Evolutionary conservation across 2,797 vertebrate species (phyloP), one percentile per base, ranked within the genome.

Genomic region (Malacoctenus gilli): DNA sequence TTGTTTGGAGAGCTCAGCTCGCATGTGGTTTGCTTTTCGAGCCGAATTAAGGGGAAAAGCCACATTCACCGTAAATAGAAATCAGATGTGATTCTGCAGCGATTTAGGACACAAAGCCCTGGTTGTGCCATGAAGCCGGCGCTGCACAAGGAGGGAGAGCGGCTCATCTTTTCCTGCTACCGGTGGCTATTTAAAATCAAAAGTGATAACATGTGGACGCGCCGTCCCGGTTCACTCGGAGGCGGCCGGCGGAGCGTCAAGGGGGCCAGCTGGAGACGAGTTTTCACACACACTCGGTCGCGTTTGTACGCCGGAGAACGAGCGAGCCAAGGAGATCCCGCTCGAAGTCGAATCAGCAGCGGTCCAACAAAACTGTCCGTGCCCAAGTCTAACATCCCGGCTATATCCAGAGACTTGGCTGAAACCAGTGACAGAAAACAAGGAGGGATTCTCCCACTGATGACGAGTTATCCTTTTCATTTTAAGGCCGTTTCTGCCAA

Each of bases 81-180:
- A 37, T 68, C 77, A 77, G 57, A 69, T 73, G 67, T 64, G 51
- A 63, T 52, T 30, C 58, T 57, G 40, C 38, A 59, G 31, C 46
- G 48, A 68, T 62, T 75, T 58, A 57, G 14, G 19, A 23, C 15
- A 44, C 30, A 39, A 43, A 14, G 5, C 0, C 20, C 54, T n/a
- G 56, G 51, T 50, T 52, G 43, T 30, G 36, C 19, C 58, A n/a
- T n/a, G n/a, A n/a, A n/a, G n/a, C n/a, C n/a, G n/a, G n/a, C n/a
- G n/a, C n/a, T n/a, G n/a, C n/a, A n/a, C n/a, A n/a, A n/a, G n/a
- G n/a, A n/a, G n/a, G n/a, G n/a, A n/a, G n/a, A n/a, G n/a, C n/a
- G 21, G 47, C 23, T 36, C 19, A 37, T 71, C 47, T 71, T 73
- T 61, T 58, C 42, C n/a, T 58, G 59, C 65, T 62, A 42, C 58